Evolutionary conservation across 2,113 vertebrate species (phyloP), one percentile per base, ranked within the genome.

Genomic region (Pedetes capensis): DNA sequence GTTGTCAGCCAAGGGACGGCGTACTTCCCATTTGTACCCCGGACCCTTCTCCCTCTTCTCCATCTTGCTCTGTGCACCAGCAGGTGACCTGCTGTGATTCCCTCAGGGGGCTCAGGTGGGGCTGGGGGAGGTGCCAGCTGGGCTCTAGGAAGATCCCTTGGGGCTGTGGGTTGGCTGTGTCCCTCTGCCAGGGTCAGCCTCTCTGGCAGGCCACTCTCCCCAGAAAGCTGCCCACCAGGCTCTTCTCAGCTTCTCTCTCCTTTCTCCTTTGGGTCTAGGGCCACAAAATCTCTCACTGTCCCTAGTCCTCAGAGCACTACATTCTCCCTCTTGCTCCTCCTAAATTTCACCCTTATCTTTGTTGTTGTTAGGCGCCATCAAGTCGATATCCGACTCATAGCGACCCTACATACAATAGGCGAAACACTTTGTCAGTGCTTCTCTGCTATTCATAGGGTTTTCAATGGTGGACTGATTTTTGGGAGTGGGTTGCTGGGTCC

Each of bases 1-100:
- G 9, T 51, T 25, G 39, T 20, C 20, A 3, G 68, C 34, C 16
- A 0, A 0, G 13, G 49, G 2, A 7, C 4, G 27, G 27, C n/a
- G 2, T 12, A 11, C 8, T 63, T 42, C 32, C 61, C 39, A 72
- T 80, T 32, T 79, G n/a, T 25, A 55, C 32, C 6, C 6, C 13
- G 14, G 49, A 29, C 53, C 34, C 44, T 37, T 14, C 72, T 80
- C 57, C 29, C 1, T 18, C 17, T 34, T 55, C 39, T 71, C 44
- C 8, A n/a, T 34, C 27, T 39, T 42, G 53, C 47, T 68, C 20
- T 66, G 23, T 61, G 22, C 8, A 18, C 27, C 68, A 63, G 44
- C 42, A 63, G 18, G 68, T 34, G 64, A 59, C 8, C 2, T 39
- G 13, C 0, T 0, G 34, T 3, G 10, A n/a, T 17, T 10, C 53